Evolutionary conservation across 2,797 vertebrate species (phyloP), one percentile per base, ranked within the genome.

Genomic region (Coregonus sp.): DNA sequence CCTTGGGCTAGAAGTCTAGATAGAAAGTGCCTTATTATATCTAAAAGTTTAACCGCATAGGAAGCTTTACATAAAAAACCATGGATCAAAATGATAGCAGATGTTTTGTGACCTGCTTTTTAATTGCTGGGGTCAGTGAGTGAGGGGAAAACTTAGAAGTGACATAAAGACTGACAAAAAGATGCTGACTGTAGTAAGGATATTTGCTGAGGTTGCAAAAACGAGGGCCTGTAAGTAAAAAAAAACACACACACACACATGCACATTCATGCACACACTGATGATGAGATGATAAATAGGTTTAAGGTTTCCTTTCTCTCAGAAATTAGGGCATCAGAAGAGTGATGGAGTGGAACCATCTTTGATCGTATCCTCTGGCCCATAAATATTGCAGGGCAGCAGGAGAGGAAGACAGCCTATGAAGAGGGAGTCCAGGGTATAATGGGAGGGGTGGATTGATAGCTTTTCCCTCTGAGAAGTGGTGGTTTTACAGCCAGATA

Each of bases 261-360:
- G 25, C 29, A 37, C 52, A n/a, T 4, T 2, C 54, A 16, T 29
- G 7, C 70, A 73, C 56, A 76, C 73, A 72, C 72, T 51, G 1
- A 9, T 5, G 40, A 47, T 47, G 9, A 47, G 40, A 0, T 47
- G 40, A 47, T 47, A 47, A 47, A 47, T 47, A 40, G 5, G 37
- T 40, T 40, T 0, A 56, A 59, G 18, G 56, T 86, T 74, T 25
- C 50, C 31, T 59, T 11, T 11, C 73, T 81, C 71, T 40, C 75
- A 85, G 72, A 74, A 89, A 85, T 79, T 20, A 52, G 73, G 77
- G 74, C 81, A 79, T 80, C 65, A 72, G 50, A 85, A 68, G 75
- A 81, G 75, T 84, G 82, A 79, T 47, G 74, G 74, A 66, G 67
- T 76, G 68, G 35, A 33, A 72, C 40, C 70, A 47, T 66, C 73